Conservation (phyloP, 2,113 vertebrate genomes). For the Ctenomys sociabilis region DNA sequence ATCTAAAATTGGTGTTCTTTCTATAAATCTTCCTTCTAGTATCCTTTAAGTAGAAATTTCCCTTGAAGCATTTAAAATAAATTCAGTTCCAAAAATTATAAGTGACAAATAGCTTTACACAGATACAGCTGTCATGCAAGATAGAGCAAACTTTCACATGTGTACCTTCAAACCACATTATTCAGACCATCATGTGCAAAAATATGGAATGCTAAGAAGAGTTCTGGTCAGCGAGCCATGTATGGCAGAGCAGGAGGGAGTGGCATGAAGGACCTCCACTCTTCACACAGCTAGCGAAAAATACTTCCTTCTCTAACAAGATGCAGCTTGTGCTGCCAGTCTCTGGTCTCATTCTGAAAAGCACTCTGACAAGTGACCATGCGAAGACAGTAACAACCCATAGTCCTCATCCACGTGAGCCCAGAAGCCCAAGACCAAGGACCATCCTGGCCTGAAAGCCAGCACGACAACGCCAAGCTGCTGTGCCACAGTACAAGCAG, state of each 20-base stretch:
- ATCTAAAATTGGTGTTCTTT: background rate
- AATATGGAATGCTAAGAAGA: background rate
- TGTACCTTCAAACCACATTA: background rate
- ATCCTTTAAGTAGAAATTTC: constrained; percentile 51
- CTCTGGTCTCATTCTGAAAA: background rate
- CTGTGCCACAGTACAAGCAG: background rate
- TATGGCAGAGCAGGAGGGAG: background rate
- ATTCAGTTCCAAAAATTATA: constrained; percentile 44
- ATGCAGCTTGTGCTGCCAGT: background rate
- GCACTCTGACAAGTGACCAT: background rate
- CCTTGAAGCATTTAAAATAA: constrained; percentile 24
- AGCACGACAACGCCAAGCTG: background rate
- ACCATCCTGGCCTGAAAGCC: background rate
- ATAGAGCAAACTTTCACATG: constrained; percentile 13
- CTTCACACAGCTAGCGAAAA: background rate
- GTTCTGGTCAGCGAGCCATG: background rate
- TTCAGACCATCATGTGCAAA: background rate
- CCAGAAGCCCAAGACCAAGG: background rate
- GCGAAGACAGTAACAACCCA: background rate
- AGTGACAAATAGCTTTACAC: constrained; percentile 45
- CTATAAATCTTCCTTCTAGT: background rate
- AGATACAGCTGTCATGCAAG: background rate
- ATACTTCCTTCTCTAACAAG: background rate
- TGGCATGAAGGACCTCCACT: background rate
- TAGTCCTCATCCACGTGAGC: background rate